Conservation (phyloP, 2,113 vertebrate species). For the Odontesthes bonariensis region DNA sequence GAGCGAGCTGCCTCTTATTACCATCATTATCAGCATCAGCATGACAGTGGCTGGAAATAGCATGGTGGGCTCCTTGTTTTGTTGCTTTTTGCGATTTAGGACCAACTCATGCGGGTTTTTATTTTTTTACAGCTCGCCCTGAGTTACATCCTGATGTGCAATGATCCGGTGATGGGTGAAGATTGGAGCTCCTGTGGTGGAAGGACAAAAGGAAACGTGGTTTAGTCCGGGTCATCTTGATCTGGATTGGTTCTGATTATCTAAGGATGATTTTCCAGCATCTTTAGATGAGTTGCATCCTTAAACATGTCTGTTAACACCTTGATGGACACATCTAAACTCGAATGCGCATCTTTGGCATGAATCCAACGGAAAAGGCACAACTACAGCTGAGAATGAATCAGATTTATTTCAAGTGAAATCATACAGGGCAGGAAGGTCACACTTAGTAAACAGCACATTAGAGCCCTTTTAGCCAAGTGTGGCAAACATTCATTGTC, state of each 20-base stretch:
- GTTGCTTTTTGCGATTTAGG: conserved; percentile 28
- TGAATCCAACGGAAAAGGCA: conserved; percentile 33
- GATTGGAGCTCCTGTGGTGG: conserved; percentile 2
- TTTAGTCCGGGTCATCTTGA: too few species aligned
- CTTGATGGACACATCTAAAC: conserved; percentile 8
- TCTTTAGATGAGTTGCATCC: neutral
- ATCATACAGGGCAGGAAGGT: neutral
- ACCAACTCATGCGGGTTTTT: neutral
- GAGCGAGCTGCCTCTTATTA: conserved; percentile 55
- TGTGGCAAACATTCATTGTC: too few species aligned
- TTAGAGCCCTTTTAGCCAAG: neutral
- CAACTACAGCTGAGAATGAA: conserved; percentile 53
- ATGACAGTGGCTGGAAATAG: conserved; percentile 57
- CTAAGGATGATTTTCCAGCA: neutral
- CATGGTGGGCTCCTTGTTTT: conserved; percentile 23
- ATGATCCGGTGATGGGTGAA: neutral
- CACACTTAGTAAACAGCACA: too few species aligned
- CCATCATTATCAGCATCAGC: conserved; percentile 63
- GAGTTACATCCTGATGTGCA: conserved; percentile 37
- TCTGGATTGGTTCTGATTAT: neutral
- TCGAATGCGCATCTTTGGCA: too few species aligned
- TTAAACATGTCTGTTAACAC: conserved; percentile 31
- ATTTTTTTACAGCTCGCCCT: conserved; percentile 8
- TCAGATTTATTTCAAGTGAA: conserved; percentile 26
- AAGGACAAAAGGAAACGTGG: neutral